These are phyloP conservation scores for Meganola albula DNA, from an alignment of 2,888 invertebrate genomes.

Conservation along the genomic window DNA sequence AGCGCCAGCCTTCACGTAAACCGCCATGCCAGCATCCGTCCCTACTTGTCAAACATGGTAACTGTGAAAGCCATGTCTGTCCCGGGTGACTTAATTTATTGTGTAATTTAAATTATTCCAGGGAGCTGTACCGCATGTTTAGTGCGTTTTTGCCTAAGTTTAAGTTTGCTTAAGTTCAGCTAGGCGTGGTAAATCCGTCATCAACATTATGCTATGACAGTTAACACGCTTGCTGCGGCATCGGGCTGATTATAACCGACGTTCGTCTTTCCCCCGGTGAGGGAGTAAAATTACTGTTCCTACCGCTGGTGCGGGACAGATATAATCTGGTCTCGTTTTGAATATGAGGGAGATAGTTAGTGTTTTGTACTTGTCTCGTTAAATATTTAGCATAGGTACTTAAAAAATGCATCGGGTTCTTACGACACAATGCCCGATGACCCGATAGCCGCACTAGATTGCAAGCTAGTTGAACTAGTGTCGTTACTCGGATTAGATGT, in stretches of 20 bases:
- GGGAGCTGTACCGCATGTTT: too few relatives aligned
- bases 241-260: not conserved
- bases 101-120: too few relatives aligned
- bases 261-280: not conserved
- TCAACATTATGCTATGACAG: too few relatives aligned
- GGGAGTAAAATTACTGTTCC: not conserved
- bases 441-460: conserved; percentile 5
- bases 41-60: too few relatives aligned
- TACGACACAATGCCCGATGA: conserved; percentile 1
- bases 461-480: conserved; percentile 5
- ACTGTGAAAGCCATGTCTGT: too few relatives aligned
- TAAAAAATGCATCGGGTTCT: conserved; percentile 1
- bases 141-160: too few relatives aligned
- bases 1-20: too few relatives aligned
- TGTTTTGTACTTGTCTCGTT: conserved; percentile 5
- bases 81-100: too few relatives aligned
- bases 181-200: too few relatives aligned
- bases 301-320: conserved; percentile 2
- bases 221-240: too few relatives aligned
- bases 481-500: conserved; percentile 3
- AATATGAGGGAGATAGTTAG: conserved; percentile 6
- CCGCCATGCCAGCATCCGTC: too few relatives aligned
- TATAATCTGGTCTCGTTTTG: conserved; percentile 4
- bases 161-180: too few relatives aligned
- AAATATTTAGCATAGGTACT: conserved; percentile 1